Evolutionary conservation across 1,140 invertebrate genomes (phyloP), one percentile per base, ranked within the genome.

Genomic region (Sinella curviseta): DNA sequence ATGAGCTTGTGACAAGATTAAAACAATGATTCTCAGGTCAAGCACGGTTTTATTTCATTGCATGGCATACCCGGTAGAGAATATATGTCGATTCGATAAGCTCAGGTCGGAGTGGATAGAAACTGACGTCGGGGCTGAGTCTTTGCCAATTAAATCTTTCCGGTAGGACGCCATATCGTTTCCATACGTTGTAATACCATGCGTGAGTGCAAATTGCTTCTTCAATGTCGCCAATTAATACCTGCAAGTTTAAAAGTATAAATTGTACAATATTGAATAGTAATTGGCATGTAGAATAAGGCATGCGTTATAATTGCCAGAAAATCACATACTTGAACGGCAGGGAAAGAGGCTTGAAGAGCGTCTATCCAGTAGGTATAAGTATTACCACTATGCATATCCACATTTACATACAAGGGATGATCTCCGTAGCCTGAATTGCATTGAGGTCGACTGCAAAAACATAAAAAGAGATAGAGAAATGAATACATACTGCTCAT

Each of bases 171-270:
- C 89, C 90, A 85, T 90, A 93, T 81, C 89, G 87, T 84, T 89
- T 88, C 92, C 92, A 93, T 76, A 93, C 90, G 28, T 83, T 83
- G 78, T 83, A 83, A 77, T 91, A 92, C 17, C 93, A 85, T 16
- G 91, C 91, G 85, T 93, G 92, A 24, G 87, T 87, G 85, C 92
- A 93, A 80, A 93, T 92, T 8, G 92, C 92, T 86, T 93, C 92
- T 83, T 92, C 91, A 76, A 93, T 86, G 85, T 93, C 91, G 79
- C 92, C 92, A 85, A 90, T 88, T 60, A 93, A 84, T 17, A 92
- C 90, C 89, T 91, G 84, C 67, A 79, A 35, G 26, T n/a, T 26
- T 16, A 30, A 74, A 48, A 77, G 20, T 12, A 48, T 70, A 48
- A 8, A 48, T 12, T 48, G 39, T 48, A 48, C 39, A 20, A 20